Evolutionary conservation across 2,113 vertebrate genomes (phyloP).

Genomic region (Boulengeromyrus knoepffleri): DNA sequence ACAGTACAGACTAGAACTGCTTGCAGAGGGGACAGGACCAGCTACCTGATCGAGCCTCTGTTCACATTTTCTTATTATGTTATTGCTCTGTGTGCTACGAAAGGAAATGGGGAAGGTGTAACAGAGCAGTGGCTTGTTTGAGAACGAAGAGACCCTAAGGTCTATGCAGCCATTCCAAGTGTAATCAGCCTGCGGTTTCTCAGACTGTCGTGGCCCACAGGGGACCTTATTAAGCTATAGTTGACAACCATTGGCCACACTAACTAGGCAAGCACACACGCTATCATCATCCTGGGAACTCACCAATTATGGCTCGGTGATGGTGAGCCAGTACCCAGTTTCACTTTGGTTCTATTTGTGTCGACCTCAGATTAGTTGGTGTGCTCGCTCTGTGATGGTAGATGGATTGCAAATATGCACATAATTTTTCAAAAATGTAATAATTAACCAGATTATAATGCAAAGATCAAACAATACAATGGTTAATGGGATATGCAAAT

Average conservation of each 20-base stretch:
- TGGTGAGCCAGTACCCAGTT: neutral
- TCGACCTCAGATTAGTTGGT: neutral
- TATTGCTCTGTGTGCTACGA: neutral
- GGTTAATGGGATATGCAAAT: conserved; percentile 3
- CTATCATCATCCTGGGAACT: neutral
- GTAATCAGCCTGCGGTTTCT: neutral
- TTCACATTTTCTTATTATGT: conserved; percentile 8
- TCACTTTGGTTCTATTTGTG: neutral
- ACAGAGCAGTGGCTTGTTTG: neutral
- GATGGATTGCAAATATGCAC: neutral
- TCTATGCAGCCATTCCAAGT: neutral
- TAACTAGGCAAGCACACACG: neutral
- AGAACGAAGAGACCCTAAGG: neutral
- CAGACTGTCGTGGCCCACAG: neutral
- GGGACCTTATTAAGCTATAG: conserved; percentile 11
- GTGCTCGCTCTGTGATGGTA: neutral
- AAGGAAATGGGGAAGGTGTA: neutral
- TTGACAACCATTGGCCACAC: neutral
- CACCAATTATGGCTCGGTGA: neutral
- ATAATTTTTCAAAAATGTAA: neutral
- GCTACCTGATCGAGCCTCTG: conserved; percentile 1
- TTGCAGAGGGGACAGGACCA: neutral
- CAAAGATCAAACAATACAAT: neutral
- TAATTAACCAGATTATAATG: neutral
- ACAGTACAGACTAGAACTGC: neutral